These are phyloP conservation scores for Glaucopsyche alexis DNA, from an alignment of 2,888 invertebrate genomes.

Conservation along the genomic window DNA sequence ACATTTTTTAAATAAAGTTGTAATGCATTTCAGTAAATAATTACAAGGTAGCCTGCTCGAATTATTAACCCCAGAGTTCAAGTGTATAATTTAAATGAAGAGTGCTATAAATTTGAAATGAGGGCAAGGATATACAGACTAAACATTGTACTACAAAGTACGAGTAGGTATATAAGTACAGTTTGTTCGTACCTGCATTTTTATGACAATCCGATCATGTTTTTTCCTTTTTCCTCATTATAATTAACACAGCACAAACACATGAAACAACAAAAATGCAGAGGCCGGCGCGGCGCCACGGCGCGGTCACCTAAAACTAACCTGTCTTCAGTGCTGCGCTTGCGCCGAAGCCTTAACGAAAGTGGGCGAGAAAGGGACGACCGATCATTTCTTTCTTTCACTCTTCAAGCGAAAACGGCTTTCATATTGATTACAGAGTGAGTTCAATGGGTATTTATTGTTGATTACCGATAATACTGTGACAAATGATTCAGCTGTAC, in stretches of 20 bases:
- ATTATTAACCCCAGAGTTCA: conserved; percentile 34
- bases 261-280: conserved; percentile 58
- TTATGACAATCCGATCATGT: conserved; percentile 21
- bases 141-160: background rate
- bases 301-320: conserved; percentile 76
- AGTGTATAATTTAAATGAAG: conserved; percentile 65
- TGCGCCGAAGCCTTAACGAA: conserved; percentile 59
- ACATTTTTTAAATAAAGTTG: background rate
- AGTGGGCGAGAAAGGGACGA: conserved; percentile 72
- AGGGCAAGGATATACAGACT: conserved; percentile 70
- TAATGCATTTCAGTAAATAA: background rate
- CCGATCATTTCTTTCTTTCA: conserved; percentile 68
- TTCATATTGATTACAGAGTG: conserved; percentile 39
- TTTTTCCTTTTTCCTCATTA: conserved; percentile 5
- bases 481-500: conserved; percentile 21
- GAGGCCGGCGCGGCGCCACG: conserved; percentile 70
- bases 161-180: background rate
- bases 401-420: conserved; percentile 58
- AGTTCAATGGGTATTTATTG: conserved; percentile 40
- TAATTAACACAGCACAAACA: conserved; percentile 62
- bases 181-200: conserved; percentile 34
- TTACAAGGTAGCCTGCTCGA: conserved; percentile 41
- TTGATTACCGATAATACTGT: conserved; percentile 29
- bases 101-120: conserved; percentile 70
- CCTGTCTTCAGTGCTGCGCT: conserved; percentile 56